Conservation (phyloP, 2,113 vertebrate species). For the Python bivittatus region DNA sequence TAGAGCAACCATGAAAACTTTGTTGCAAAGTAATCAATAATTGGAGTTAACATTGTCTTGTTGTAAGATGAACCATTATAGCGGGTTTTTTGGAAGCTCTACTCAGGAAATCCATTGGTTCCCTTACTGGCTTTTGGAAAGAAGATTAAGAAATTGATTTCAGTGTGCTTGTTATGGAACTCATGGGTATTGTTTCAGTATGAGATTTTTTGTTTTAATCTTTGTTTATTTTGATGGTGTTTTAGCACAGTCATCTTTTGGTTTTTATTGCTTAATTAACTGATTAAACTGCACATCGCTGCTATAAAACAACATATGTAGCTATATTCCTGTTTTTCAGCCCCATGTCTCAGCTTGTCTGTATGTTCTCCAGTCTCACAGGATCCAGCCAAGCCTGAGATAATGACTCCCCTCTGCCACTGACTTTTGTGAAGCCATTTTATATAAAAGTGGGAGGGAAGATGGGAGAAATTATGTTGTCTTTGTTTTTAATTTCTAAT, state of each 20-base stretch:
- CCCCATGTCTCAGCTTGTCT: neutral
- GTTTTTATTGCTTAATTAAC: neutral
- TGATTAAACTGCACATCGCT: neutral
- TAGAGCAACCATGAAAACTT: neutral
- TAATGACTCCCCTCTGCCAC: too few relatives aligned
- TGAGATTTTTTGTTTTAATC: neutral
- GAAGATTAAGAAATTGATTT: neutral
- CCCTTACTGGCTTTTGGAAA: neutral
- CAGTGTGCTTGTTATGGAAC: neutral
- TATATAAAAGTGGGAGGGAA: too few relatives aligned
- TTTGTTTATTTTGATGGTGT: neutral
- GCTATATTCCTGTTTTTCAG: neutral
- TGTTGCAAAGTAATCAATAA: neutral
- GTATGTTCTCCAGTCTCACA: too few relatives aligned
- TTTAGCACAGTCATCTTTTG: neutral
- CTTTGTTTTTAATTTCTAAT: neutral
- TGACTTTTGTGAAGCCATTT: too few relatives aligned
- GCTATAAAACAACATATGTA: neutral
- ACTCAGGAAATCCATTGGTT: neutral
- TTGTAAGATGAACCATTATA: neutral
- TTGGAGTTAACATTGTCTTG: neutral
- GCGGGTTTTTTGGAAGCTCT: neutral
- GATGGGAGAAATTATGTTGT: too few relatives aligned
- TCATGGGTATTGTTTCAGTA: neutral
- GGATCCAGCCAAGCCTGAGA: too few relatives aligned